Conservation (phyloP, 2,797 vertebrate genomes). For the Bucorvus abyssinicus region DNA sequence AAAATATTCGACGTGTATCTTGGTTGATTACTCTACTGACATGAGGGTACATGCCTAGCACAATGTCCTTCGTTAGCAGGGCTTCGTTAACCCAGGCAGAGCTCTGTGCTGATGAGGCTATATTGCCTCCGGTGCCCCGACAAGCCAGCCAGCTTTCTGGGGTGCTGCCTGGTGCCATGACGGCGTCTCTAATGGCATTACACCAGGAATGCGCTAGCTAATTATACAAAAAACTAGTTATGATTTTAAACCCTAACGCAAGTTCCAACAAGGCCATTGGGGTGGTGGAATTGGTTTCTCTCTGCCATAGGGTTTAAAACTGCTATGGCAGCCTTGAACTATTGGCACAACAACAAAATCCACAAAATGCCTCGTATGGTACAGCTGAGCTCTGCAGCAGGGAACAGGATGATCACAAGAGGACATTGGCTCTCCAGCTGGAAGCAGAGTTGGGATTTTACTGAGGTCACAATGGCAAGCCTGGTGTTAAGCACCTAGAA, state of each 20-base stretch:
- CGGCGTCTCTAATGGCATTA: background rate
- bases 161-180: background rate
- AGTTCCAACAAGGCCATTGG: background rate
- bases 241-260: background rate
- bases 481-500: background rate
- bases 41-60: background rate
- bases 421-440: rapidly evolving
- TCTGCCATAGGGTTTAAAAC: background rate
- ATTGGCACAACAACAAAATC: rapidly evolving
- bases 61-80: background rate
- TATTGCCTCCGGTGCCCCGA: background rate
- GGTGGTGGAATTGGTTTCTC: background rate
- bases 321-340: background rate
- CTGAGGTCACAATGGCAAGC: background rate
- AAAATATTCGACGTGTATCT: background rate
- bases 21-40: background rate
- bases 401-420: background rate
- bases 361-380: background rate
- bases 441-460: background rate
- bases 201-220: background rate
- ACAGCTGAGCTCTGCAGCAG: background rate
- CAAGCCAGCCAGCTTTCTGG: background rate
- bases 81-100: background rate
- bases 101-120: background rate
- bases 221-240: background rate